These are phyloP conservation scores for Cyanoderma ruficeps DNA, from an alignment of 2,113 vertebrate genomes.

Conservation along the genomic window DNA sequence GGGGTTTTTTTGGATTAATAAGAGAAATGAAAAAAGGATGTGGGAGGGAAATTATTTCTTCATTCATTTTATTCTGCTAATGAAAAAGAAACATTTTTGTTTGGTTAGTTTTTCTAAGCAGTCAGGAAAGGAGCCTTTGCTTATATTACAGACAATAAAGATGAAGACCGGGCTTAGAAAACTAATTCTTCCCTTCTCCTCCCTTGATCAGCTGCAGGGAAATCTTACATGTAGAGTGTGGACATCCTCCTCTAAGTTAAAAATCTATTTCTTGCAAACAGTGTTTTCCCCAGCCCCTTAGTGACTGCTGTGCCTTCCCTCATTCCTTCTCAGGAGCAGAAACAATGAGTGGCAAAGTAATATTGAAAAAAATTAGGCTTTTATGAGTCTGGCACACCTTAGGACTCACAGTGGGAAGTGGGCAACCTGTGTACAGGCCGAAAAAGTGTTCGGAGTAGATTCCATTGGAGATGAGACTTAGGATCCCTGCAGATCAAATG, in stretches of 20 bases:
- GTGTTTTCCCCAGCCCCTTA: background rate
- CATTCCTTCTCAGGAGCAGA: background rate
- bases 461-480: background rate
- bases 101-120: conserved; percentile 36
- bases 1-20: background rate
- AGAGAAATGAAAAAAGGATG: conserved; percentile 49
- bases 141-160: background rate
- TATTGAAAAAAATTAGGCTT: background rate
- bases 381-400: background rate
- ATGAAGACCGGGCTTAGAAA: conserved; percentile 7
- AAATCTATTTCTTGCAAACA: background rate
- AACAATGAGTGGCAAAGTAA: background rate
- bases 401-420: background rate
- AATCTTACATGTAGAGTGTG: background rate
- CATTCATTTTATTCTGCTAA: conserved; percentile 53
- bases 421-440: background rate
- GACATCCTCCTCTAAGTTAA: background rate
- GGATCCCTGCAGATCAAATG: background rate
- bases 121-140: conserved; percentile 6
- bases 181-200: background rate
- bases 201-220: background rate
- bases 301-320: background rate
- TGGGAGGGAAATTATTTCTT: conserved; percentile 59
- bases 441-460: accelerated
- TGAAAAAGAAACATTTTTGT: conserved; percentile 64